These are phyloP conservation scores for Mesaphorura yosii DNA, from an alignment of 1,140 invertebrate genomes.

Conservation along the genomic window DNA sequence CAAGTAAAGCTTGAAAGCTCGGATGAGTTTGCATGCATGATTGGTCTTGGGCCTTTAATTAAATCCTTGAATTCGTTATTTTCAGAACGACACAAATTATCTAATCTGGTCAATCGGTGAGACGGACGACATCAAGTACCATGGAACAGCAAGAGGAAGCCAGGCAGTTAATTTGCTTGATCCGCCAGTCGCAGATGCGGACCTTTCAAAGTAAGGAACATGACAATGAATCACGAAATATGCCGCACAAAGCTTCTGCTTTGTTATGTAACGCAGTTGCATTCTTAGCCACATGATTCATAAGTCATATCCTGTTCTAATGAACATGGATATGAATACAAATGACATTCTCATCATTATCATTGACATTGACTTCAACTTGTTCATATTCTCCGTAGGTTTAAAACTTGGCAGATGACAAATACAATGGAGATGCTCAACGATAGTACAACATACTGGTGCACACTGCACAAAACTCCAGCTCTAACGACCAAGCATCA, in stretches of 20 bases:
- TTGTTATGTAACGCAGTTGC: too few species aligned
- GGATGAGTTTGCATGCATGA: neutral
- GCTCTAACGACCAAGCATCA: conserved; percentile 11
- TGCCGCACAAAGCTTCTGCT: too few species aligned
- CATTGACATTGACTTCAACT: neutral
- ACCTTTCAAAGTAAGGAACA: neutral
- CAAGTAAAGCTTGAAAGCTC: neutral
- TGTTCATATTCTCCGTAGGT: neutral
- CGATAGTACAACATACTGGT: conserved; percentile 18
- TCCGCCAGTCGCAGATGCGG: neutral
- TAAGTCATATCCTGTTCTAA: too few species aligned
- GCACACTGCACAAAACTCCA: conserved; percentile 13
- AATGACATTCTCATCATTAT: neutral
- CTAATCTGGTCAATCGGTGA: conserved; percentile 17
- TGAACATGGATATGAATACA: neutral
- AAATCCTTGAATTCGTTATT: neutral
- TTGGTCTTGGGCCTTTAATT: neutral
- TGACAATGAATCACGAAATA: neutral
- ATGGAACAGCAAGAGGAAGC: conserved; percentile 9
- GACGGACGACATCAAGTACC: conserved; percentile 12
- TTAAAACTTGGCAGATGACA: neutral
- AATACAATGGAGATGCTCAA: conserved; percentile 11
- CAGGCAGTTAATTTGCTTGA: conserved; percentile 11
- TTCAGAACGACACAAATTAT: conserved; percentile 3
- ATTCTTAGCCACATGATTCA: too few species aligned